Conservation (phyloP, 2,113 vertebrate species). For the Archocentrus centrarchus region DNA sequence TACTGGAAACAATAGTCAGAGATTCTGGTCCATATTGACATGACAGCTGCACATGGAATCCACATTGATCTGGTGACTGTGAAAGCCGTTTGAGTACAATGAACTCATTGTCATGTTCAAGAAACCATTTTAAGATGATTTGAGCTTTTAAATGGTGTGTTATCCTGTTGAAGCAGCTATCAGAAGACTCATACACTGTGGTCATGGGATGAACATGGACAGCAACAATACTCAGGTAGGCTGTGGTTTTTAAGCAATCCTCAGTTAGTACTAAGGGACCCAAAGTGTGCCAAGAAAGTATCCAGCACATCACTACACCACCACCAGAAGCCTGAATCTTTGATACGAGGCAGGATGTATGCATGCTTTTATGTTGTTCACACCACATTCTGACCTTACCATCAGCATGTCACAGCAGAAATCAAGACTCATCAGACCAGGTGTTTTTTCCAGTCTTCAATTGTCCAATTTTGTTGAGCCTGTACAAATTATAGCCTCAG, state of each 20-base stretch:
- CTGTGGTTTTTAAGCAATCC: neutral
- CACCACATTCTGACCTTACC: neutral
- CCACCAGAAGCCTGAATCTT: too few species aligned
- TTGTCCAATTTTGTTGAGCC: too few species aligned
- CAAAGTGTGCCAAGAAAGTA: neutral
- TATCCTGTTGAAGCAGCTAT: accelerated
- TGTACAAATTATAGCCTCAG: too few species aligned
- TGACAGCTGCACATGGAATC: neutral
- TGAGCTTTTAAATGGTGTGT: accelerated
- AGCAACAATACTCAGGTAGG: neutral
- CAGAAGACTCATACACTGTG: accelerated
- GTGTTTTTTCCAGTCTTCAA: neutral
- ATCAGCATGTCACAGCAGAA: neutral
- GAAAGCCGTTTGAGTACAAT: neutral
- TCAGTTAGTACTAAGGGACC: neutral
- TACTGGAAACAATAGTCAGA: neutral
- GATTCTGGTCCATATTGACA: neutral
- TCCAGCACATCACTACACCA: neutral
- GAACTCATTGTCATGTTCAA: too few species aligned
- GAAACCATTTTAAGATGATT: too few species aligned
- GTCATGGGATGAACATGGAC: neutral
- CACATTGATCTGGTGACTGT: neutral
- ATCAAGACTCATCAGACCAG: neutral
- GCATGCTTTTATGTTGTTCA: too few species aligned
- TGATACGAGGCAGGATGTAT: too few species aligned